Evolutionary conservation across 2,888 invertebrate genomes (phyloP).

Genomic region (Lordiphosa fenestrarum): DNA sequence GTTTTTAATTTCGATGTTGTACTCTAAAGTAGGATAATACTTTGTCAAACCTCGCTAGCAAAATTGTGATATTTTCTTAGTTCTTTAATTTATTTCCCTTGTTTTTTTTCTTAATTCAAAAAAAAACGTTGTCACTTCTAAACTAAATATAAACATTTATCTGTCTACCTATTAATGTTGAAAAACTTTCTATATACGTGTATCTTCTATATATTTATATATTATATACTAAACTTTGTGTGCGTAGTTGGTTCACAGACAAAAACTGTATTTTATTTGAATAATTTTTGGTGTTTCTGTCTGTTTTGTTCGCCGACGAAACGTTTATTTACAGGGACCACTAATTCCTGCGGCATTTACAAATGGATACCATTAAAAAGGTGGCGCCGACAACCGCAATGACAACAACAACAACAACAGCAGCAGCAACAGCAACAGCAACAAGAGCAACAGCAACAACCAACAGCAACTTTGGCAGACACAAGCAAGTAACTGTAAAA

Average conservation of each 20-base stretch:
- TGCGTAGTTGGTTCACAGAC: conserved; percentile 49
- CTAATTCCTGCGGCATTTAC: conserved; percentile 99
- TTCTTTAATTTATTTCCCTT: conserved; percentile 8
- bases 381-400: conserved; percentile 76
- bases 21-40: no score
- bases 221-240: conserved; percentile 29
- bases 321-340: conserved; percentile 87
- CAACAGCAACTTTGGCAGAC: conserved; percentile 22
- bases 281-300: conserved; percentile 61
- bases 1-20: no score
- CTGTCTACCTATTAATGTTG: conserved; percentile 32
- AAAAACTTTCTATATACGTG: conserved; percentile 47
- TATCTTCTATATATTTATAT: conserved; percentile 21
- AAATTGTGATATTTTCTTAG: conserved; percentile 1
- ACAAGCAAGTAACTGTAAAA: conserved; percentile 38
- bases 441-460: conserved; percentile 30
- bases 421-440: conserved; percentile 18
- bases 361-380: conserved; percentile 94
- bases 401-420: conserved; percentile 58
- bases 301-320: conserved; percentile 59
- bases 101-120: background rate
- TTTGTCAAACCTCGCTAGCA: conserved; percentile 3
- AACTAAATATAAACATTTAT: conserved; percentile 23
- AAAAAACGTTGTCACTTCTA: conserved; percentile 18
- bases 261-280: conserved; percentile 55